A percentile compares a stretch with the other conserved stretches of the same genome.
Evolutionary conservation across 2,113 vertebrate species (phyloP).

Genomic region (Tinamus guttatus): DNA sequence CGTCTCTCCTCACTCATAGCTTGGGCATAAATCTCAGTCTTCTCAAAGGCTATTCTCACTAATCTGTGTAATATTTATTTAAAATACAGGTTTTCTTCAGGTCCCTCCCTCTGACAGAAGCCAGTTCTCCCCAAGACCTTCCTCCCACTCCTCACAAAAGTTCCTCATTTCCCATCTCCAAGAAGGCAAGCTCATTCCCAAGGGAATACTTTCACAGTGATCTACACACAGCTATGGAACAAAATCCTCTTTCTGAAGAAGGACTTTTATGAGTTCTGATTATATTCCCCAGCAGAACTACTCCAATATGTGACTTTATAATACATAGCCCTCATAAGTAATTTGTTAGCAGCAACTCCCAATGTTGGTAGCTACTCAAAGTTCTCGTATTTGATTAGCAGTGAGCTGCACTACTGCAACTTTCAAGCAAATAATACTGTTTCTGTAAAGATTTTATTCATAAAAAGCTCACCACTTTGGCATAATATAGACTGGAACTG

Average conservation of each 20-base stretch:
- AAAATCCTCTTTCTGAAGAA: not conserved
- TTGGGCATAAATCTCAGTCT: not conserved
- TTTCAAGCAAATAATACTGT: not conserved
- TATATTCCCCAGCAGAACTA: not conserved
- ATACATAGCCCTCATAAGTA: not conserved
- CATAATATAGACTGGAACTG: not conserved
- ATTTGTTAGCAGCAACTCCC: not conserved
- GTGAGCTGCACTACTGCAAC: not conserved
- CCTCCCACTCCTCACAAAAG: not conserved
- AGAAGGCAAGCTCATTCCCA: not conserved
- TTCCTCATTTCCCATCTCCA: not conserved
- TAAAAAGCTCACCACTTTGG: not conserved
- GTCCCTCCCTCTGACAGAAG: not conserved
- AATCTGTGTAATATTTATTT: not conserved
- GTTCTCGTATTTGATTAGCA: not conserved
- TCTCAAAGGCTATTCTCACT: not conserved
- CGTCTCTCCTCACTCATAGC: not conserved
- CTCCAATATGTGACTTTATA: not conserved
- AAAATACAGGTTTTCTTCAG: not conserved
- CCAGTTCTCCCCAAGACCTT: not conserved
- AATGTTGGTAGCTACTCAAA: not conserved
- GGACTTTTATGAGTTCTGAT: not conserved
- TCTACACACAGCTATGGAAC: fast-evolving
- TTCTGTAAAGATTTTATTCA: not conserved
- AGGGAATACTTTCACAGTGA: not conserved